Percentiles rank a stretch among this genome's conserved stretches.
Conservation (phyloP, 2,888 invertebrate species). For the Embidobia sp. region DNA sequence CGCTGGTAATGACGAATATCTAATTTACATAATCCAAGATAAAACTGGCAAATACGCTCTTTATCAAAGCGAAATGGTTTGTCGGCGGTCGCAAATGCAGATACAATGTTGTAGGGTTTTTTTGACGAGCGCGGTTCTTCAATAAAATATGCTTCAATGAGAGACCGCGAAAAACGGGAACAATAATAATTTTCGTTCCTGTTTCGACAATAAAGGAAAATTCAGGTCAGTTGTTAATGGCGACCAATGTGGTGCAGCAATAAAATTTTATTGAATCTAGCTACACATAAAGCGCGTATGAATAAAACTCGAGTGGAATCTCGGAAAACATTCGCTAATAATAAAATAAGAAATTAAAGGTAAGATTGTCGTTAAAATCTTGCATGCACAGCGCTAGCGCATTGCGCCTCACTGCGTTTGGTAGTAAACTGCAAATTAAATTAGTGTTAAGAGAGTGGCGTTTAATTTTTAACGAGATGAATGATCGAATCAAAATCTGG, state of each 20-base stretch:
- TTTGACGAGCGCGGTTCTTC: conserved; percentile 44
- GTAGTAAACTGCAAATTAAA: conserved; percentile 47
- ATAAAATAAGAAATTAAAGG: conserved; percentile 40
- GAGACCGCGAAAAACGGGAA: conserved; percentile 33
- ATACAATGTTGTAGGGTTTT: conserved; percentile 34
- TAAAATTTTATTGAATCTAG: conserved; percentile 48
- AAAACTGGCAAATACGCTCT: conserved; percentile 14
- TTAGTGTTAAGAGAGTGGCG: conserved; percentile 29
- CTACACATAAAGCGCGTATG: too few relatives aligned
- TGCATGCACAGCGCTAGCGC: conserved; percentile 31
- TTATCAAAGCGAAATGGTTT: conserved; percentile 19
- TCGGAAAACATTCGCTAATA: conserved; percentile 40
- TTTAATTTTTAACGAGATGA: too few relatives aligned
- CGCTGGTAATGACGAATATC: too few relatives aligned
- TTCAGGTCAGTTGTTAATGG: conserved; percentile 48
- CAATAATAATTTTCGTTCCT: conserved; percentile 49
- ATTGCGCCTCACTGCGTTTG: conserved; percentile 31
- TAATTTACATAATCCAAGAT: conserved; percentile 8
- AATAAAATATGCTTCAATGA: conserved; percentile 46
- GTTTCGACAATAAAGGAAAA: conserved; percentile 44
- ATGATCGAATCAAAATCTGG: too few relatives aligned
- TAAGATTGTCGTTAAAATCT: conserved; percentile 44
- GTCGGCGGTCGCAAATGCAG: too few relatives aligned
- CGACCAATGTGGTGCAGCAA: conserved; percentile 44
- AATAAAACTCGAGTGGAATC: conserved; percentile 32